Conservation (phyloP, 2,113 vertebrate genomes). For the Ascaphus truei region DNA sequence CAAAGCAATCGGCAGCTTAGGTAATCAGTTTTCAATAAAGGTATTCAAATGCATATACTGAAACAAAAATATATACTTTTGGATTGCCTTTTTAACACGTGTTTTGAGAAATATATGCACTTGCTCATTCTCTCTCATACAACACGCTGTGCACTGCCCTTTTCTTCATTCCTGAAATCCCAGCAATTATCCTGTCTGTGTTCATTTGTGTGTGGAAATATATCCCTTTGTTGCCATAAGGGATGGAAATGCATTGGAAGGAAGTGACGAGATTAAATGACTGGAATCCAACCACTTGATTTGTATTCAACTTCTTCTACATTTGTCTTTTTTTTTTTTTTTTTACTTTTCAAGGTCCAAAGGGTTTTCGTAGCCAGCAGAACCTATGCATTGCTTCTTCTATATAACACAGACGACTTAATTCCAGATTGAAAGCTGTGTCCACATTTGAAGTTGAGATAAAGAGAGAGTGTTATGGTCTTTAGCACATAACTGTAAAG, state of each 20-base stretch:
- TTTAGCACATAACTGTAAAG: no score
- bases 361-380: background rate
- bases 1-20: no score
- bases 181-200: background rate
- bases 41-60: no score
- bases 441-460: background rate
- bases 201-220: background rate
- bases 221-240: slow-evolving; percentile 11
- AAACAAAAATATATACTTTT: no score
- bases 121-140: background rate
- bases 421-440: background rate
- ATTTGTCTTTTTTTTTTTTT: slow-evolving; percentile 23
- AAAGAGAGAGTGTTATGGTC: no score
- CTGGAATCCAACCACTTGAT: slow-evolving; percentile 12
- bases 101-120: background rate
- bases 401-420: background rate
- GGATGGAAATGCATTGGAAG: background rate
- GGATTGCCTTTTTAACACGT: background rate
- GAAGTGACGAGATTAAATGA: slow-evolving; percentile 2
- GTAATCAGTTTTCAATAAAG: no score
- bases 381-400: background rate
- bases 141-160: background rate
- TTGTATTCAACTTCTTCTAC: background rate
- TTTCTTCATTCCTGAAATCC: slow-evolving; percentile 16
- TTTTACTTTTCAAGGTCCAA: slow-evolving; percentile 14